phyloP scores from a whole-genome alignment of 1,140 invertebrate genomes.

The Temnothorax curvispinosus region DNA sequence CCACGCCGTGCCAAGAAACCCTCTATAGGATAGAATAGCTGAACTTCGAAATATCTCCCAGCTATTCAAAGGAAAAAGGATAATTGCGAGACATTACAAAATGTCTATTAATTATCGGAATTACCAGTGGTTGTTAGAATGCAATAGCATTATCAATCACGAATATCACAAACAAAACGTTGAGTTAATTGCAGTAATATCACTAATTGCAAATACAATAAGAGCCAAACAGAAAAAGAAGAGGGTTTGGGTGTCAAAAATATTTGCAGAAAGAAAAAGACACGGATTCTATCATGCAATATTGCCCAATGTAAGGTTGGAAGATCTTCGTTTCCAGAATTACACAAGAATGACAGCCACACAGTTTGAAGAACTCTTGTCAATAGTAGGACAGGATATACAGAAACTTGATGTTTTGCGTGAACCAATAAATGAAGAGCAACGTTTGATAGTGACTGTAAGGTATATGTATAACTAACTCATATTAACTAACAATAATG shows the following conservation, averaged over 20 bases:
- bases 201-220: neutral
- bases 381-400: neutral
- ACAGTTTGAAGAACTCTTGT: neutral
- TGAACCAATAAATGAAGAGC: neutral
- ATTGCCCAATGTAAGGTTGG: neutral
- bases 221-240: neutral
- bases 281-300: neutral
- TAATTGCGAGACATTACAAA: too few relatives aligned
- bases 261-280: neutral
- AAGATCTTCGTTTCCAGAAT: slow-evolving; percentile 13
- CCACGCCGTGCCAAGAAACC: too few relatives aligned
- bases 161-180: too few relatives aligned
- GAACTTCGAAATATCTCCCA: too few relatives aligned
- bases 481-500: neutral
- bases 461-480: neutral
- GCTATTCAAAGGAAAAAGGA: too few relatives aligned
- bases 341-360: neutral
- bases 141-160: neutral
- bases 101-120: slow-evolving; percentile 1
- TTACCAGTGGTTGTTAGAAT: slow-evolving; percentile 7
- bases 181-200: neutral
- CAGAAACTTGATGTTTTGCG: neutral
- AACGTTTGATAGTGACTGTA: neutral
- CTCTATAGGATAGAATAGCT: too few relatives aligned
- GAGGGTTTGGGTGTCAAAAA: neutral